These are phyloP conservation scores for Bradypodion pumilum DNA, from an alignment of 2,797 vertebrate genomes.

Conservation along the genomic window DNA sequence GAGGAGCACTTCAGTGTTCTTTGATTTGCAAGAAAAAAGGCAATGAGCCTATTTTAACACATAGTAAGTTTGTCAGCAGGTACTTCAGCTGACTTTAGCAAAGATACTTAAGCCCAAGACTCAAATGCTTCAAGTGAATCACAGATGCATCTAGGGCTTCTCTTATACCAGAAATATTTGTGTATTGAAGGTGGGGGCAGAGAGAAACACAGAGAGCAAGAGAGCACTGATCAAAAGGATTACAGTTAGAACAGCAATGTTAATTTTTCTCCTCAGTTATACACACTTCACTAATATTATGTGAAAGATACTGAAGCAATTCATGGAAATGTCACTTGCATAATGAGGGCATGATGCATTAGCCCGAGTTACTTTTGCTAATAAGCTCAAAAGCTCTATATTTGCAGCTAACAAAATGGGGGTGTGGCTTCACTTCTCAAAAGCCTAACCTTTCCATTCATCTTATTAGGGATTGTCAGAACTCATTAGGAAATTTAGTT, in stretches of 20 bases:
- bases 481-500: constrained; percentile 66
- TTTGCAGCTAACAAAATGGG: constrained; percentile 47
- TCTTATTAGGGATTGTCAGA: constrained; percentile 60
- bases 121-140: not conserved
- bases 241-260: not conserved
- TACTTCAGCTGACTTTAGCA: not conserved
- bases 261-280: constrained; percentile 11
- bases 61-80: not conserved
- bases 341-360: constrained; percentile 70
- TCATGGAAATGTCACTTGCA: constrained; percentile 64
- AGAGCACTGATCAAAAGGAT: not conserved
- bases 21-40: not conserved
- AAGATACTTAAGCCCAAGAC: not conserved
- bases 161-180: constrained; percentile 31
- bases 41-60: not conserved
- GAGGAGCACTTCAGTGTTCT: not conserved
- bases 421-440: constrained; percentile 49
- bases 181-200: not conserved
- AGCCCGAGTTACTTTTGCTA: constrained; percentile 68
- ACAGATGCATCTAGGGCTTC: not conserved
- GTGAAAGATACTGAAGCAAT: constrained; percentile 63
- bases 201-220: not conserved
- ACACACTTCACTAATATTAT: constrained; percentile 34
- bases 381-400: constrained; percentile 62
- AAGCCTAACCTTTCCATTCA: constrained; percentile 51